Percentiles rank a stretch among this genome's conserved stretches.
phyloP scores from a whole-genome alignment of 2,113 vertebrate species.

The Procavia capensis region DNA sequence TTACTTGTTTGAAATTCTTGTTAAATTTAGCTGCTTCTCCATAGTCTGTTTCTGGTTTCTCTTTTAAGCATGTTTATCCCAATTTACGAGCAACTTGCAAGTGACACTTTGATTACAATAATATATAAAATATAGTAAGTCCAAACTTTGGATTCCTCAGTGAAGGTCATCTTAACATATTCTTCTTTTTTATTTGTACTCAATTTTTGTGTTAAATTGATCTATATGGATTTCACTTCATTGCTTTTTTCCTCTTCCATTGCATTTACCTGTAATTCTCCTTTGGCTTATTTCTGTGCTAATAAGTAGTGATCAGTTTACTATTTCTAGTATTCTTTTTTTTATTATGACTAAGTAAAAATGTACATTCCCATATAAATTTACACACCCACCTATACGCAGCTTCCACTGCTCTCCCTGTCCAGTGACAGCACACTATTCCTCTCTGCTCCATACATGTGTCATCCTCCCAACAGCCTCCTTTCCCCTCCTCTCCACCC shows the following conservation, averaged over 20 bases:
- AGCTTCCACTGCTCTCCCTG: too few species aligned
- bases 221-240: neutral
- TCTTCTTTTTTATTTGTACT: neutral
- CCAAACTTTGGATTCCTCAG: neutral
- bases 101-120: neutral
- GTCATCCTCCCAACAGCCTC: too few species aligned
- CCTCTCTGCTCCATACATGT: too few species aligned
- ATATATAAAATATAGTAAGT: neutral
- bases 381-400: too few species aligned
- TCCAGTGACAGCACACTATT: too few species aligned
- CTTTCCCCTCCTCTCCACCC: too few species aligned
- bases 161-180: constrained; percentile 1
- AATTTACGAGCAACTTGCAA: neutral
- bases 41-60: neutral
- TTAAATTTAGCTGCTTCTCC: neutral
- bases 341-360: too few species aligned
- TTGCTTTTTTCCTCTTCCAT: neutral
- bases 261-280: neutral
- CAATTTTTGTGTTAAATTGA: neutral
- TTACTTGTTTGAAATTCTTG: neutral
- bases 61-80: neutral
- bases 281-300: neutral
- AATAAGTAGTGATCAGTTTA: constrained; percentile 5
- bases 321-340: constrained; percentile 13
- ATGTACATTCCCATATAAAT: too few species aligned